phyloP scores from a whole-genome alignment of 2,888 invertebrate species.

The Oligia strigilis region DNA sequence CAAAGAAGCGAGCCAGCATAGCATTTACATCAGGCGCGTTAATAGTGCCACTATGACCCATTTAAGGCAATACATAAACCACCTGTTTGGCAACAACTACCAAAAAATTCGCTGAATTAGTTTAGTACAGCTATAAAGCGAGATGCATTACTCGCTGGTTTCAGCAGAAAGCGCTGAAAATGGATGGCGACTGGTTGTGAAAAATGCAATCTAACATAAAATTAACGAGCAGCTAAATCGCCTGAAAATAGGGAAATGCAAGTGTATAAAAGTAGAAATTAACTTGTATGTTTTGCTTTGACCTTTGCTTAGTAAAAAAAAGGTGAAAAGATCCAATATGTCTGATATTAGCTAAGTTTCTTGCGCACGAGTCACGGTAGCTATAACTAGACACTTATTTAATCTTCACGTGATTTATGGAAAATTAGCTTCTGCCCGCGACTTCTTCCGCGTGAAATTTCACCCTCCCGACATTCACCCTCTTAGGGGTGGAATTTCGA shows the following conservation, averaged over 20 bases:
- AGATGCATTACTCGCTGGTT: slow-evolving; percentile 17
- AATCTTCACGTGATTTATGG: too few relatives aligned
- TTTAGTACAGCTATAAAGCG: slow-evolving; percentile 1
- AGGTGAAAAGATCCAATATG: neutral
- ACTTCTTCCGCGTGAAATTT: too few relatives aligned
- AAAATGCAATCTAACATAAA: slow-evolving; percentile 5
- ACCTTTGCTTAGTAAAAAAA: neutral
- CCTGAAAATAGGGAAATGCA: neutral
- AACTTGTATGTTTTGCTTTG: neutral
- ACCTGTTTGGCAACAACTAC: neutral
- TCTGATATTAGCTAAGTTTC: neutral
- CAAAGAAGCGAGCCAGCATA: too few relatives aligned
- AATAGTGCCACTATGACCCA: neutral
- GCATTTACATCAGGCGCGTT: too few relatives aligned
- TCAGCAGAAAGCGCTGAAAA: slow-evolving; percentile 1
- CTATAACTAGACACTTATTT: neutral
- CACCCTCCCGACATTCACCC: too few relatives aligned
- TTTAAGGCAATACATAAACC: neutral
- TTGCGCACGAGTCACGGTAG: neutral
- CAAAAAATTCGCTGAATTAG: neutral
- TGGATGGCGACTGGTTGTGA: slow-evolving; percentile 8
- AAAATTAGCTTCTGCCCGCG: too few relatives aligned
- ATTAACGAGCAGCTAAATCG: neutral
- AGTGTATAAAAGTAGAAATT: neutral
- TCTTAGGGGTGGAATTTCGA: too few relatives aligned